Evolutionary conservation across 1,140 invertebrate species (phyloP).

Genomic region (Drosophila pectinifera): DNA sequence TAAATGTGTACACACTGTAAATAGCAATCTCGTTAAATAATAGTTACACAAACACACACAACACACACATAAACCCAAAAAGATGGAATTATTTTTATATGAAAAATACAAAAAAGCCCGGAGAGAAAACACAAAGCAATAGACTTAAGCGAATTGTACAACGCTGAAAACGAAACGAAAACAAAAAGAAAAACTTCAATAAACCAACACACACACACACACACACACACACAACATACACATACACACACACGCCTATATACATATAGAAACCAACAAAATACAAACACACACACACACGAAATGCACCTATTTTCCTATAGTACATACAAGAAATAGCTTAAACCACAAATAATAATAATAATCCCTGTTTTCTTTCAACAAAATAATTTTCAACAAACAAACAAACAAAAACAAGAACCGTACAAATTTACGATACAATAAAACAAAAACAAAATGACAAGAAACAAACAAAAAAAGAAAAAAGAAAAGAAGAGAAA

Average conservation of each 20-base stretch:
- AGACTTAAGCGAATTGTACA: slow-evolving; percentile 71
- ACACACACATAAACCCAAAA: slow-evolving; percentile 32
- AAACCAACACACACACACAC: slow-evolving; percentile 57
- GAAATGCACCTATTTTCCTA: slow-evolving; percentile 71
- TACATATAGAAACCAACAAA: slow-evolving; percentile 45
- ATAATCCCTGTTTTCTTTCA: slow-evolving; percentile 38
- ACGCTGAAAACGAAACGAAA: slow-evolving; percentile 43
- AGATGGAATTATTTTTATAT: slow-evolving; percentile 58
- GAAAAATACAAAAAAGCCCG: slow-evolving; percentile 38
- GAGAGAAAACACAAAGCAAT: slow-evolving; percentile 65
- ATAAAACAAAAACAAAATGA: slow-evolving; percentile 46
- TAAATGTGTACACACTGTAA: slow-evolving; percentile 63
- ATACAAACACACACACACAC: slow-evolving; percentile 36
- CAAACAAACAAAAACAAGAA: slow-evolving; percentile 58
- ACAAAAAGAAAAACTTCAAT: slow-evolving; percentile 49
- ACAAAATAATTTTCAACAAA: slow-evolving; percentile 32
- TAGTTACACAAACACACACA: slow-evolving; percentile 57
- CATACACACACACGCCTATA: slow-evolving; percentile 41
- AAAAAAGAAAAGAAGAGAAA: slow-evolving; percentile 12
- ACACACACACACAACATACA: slow-evolving; percentile 33
- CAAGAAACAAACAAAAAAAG: slow-evolving; percentile 37
- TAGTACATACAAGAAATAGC: slow-evolving; percentile 64
- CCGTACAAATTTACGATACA: slow-evolving; percentile 78
- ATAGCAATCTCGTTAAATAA: slow-evolving; percentile 81
- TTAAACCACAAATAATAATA: slow-evolving; percentile 24